Conservation (phyloP, 2,888 invertebrate genomes). For the Halictus ligatus region DNA sequence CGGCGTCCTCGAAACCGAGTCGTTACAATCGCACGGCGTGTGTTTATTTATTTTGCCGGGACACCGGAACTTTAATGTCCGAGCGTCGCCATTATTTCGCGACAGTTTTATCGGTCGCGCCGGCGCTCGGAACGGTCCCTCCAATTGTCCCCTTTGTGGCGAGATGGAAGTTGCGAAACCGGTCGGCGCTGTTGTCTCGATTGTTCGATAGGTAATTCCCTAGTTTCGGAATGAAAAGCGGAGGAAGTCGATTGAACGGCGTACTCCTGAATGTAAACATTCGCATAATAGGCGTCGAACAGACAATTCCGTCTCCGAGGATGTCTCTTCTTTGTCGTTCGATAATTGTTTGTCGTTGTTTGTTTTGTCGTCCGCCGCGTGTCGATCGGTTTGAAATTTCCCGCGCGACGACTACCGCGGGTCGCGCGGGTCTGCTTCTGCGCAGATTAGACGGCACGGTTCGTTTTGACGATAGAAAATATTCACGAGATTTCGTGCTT, state of each 20-base stretch:
- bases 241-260: not conserved
- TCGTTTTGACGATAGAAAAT: not conserved
- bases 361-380: not conserved
- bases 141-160: not conserved
- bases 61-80: slow-evolving; percentile 9
- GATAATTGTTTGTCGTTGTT: not conserved
- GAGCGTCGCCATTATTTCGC: not conserved
- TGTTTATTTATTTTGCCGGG: not conserved
- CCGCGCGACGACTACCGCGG: not conserved
- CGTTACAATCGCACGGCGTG: not conserved
- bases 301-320: not conserved
- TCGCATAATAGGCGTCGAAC: not conserved
- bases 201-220: not conserved
- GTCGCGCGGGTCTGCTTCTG: not conserved
- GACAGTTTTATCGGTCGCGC: slow-evolving; percentile 2
- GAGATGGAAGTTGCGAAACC: slow-evolving; percentile 1
- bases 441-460: not conserved
- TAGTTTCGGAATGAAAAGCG: not conserved
- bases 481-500: not conserved
- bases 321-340: not conserved
- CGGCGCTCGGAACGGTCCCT: not conserved
- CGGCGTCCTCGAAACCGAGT: not conserved
- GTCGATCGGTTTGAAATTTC: not conserved
- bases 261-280: not conserved
- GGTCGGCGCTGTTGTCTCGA: not conserved